A percentile compares a stretch with the other conserved stretches of the same genome.
phyloP scores from a whole-genome alignment of 2,113 vertebrate species.

The Poecilia latipinna region DNA sequence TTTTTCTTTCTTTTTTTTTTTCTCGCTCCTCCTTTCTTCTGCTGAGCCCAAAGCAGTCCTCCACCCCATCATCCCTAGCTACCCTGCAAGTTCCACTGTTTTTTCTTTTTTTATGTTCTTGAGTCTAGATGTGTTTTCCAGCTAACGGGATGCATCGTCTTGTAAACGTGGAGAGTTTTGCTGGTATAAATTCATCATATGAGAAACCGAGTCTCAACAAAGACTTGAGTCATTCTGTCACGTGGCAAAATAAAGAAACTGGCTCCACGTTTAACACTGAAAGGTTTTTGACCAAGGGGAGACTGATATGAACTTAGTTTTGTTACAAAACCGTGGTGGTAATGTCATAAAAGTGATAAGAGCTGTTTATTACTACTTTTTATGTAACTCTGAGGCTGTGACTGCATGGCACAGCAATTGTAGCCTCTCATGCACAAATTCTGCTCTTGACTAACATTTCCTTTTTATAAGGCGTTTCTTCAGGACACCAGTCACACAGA shows the following conservation, averaged over 20 bases:
- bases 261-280: background rate
- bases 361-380: too few relatives aligned
- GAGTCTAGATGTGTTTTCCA: conserved; percentile 56
- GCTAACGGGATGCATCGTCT: conserved; percentile 39
- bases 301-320: too few relatives aligned
- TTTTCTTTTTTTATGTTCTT: conserved; percentile 19
- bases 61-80: conserved; percentile 7
- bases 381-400: too few relatives aligned
- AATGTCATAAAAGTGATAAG: too few relatives aligned
- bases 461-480: too few relatives aligned
- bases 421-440: too few relatives aligned
- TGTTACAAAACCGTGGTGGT: too few relatives aligned
- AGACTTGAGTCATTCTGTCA: background rate
- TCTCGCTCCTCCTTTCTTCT: conserved; percentile 25
- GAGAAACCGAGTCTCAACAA: conserved; percentile 27
- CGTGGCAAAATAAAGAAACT: too few relatives aligned
- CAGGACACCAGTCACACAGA: too few relatives aligned
- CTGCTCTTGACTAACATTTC: too few relatives aligned
- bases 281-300: background rate
- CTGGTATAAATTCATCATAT: conserved; percentile 31
- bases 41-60: conserved; percentile 32
- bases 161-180: conserved; percentile 27
- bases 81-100: conserved; percentile 47
- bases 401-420: too few relatives aligned
- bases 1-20: background rate